Evolutionary conservation across 2,113 vertebrate species (phyloP).

Genomic region (Neotoma lepida): DNA sequence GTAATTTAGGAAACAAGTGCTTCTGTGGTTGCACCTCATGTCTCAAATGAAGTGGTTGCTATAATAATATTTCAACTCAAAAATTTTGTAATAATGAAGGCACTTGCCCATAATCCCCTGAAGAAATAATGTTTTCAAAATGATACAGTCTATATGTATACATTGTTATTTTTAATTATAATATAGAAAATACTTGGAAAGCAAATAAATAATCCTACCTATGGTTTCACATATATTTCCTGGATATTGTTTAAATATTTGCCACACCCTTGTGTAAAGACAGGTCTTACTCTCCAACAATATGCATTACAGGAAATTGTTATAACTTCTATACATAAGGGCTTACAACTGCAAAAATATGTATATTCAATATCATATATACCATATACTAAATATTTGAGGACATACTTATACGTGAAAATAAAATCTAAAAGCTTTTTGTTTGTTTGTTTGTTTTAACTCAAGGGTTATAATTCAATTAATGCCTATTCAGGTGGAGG

Average conservation of each 20-base stretch:
- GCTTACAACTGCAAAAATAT: not conserved
- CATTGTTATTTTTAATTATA: not conserved
- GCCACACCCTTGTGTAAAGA: not conserved
- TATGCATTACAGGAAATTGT: not conserved
- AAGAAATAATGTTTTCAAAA: not conserved
- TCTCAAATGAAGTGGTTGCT: not conserved
- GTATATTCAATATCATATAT: not conserved
- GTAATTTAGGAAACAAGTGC: not conserved
- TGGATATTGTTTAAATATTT: not conserved
- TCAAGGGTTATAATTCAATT: slow-evolving; percentile 14
- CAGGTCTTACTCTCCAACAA: not conserved
- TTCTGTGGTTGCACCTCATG: rapidly evolving
- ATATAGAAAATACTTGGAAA: not conserved
- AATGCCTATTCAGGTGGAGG: not conserved
- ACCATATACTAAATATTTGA: not conserved
- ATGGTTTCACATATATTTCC: not conserved
- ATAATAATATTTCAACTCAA: not conserved
- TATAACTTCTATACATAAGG: not conserved
- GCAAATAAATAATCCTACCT: not conserved
- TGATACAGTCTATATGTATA: not conserved
- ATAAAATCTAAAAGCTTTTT: not conserved
- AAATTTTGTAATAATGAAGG: not conserved
- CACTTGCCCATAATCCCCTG: not conserved
- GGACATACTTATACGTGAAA: not conserved
- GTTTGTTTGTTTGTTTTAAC: not conserved